Base-by-base conservation (phyloP, 2,797 vertebrate species). In the Ataeniobius toweri region DNA sequence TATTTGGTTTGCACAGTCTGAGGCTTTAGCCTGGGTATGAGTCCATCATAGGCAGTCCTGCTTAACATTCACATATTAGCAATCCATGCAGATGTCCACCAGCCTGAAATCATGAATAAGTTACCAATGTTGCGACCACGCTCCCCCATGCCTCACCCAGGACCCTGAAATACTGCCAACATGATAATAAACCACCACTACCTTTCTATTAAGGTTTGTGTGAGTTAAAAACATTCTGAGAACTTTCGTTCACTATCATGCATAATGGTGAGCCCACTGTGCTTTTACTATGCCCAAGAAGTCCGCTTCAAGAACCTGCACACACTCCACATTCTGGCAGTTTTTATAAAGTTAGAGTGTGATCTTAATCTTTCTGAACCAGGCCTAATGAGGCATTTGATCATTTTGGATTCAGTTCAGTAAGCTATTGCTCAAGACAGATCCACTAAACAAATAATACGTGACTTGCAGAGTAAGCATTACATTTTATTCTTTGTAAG, bases 321-420 rank as follows among this genome's bases (percentile, higher is more conserved):
- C 67, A 7, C 41, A 48, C n/a, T 69, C 24, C 28, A 16, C 6
- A 13, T 22, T n/a, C 36, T 67, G 12, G 10, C 9, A 1, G 9
- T 63, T 36, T 61, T 61, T 61, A 31, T 26, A 36, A 63, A 6
- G 6, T 63, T 63, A 18, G 31, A 20, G 31, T 39, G 20, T 13
- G 10, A 39, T 41, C 20, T 39, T 46, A 69, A 46, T 69, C 41
- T 16, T n/a, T 46, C 24, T 68, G 13, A 69, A 68, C 20, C 1
- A 4, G 12, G n/a, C 3, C 41, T 69, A 46, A 14, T 41, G 41
- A 69, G 39, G 5, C 39, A 24, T 68, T 69, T 51, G 16, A 51
- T 51, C 50, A 86, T 71, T 93, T 91, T 81, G 74, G 78, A 92
- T 92, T 89, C 83, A 81, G 6, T 79, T 46, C 41, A 3, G 46